A percentile compares a stretch with the other conserved stretches of the same genome.
Conservation (phyloP, 1,140 invertebrate species). For the Coboldia fuscipes region DNA sequence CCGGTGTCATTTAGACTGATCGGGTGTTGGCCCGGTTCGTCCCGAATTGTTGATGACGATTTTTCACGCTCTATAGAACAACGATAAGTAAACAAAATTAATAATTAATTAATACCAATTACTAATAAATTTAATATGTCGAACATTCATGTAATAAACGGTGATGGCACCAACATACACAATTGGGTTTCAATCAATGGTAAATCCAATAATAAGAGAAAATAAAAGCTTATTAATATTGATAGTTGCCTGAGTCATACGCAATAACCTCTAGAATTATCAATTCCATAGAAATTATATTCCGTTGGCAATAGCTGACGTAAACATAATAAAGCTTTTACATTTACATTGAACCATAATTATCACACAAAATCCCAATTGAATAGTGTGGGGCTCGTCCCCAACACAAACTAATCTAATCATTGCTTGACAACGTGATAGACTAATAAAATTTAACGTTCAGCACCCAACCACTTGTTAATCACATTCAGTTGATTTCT, state of each 20-base stretch:
- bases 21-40: slow-evolving; percentile 23
- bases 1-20: slow-evolving; percentile 24
- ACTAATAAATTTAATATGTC: background rate
- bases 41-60: slow-evolving; percentile 30
- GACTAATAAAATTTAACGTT: too few relatives aligned
- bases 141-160: background rate
- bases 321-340: too few relatives aligned
- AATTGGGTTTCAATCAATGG: background rate
- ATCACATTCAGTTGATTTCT: too few relatives aligned
- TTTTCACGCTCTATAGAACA: slow-evolving; percentile 36
- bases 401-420: too few relatives aligned
- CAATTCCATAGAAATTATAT: too few relatives aligned
- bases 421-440: too few relatives aligned
- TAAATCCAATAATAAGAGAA: background rate
- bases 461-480: too few relatives aligned
- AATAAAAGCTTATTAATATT: slow-evolving; percentile 1
- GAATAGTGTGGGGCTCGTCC: too few relatives aligned
- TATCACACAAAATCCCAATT: too few relatives aligned
- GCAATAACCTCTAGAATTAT: background rate
- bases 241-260: background rate
- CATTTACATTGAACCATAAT: too few relatives aligned
- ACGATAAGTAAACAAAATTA: background rate
- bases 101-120: slow-evolving; percentile 3
- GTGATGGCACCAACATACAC: background rate
- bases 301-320: too few relatives aligned